phyloP scores from a whole-genome alignment of 2,888 invertebrate genomes.

The Epirrhoe alternata region DNA sequence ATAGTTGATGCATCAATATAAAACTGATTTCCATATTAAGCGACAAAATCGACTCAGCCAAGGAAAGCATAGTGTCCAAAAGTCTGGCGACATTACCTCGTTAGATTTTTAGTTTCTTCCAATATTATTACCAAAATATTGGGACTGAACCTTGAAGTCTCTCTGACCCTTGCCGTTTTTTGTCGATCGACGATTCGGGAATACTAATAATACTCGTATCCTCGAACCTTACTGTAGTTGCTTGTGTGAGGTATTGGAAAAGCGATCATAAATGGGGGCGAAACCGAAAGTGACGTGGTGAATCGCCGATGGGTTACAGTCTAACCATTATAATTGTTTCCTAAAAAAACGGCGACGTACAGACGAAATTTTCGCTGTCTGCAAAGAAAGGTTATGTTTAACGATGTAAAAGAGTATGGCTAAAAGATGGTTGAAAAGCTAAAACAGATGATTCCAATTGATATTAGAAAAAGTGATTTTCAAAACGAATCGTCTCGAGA shows the following conservation, averaged over 20 bases:
- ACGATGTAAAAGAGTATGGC: too few relatives aligned
- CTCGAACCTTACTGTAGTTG: constrained; percentile 3
- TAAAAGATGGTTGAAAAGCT: not conserved
- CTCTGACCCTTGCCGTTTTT: constrained; percentile 19
- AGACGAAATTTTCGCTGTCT: not conserved
- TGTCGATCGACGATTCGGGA: constrained; percentile 28
- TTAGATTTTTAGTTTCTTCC: not conserved
- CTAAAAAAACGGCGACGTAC: not conserved
- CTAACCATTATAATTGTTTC: not conserved
- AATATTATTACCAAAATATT: not conserved
- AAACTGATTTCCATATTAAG: too few relatives aligned
- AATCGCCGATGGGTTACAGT: constrained; percentile 24
- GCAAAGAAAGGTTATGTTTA: too few relatives aligned
- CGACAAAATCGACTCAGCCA: too few relatives aligned
- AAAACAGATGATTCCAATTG: not conserved
- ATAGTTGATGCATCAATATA: too few relatives aligned
- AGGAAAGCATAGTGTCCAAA: not conserved
- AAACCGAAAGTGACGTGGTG: constrained; percentile 34
- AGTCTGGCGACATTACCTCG: not conserved
- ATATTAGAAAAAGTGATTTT: not conserved
- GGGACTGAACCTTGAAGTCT: not conserved
- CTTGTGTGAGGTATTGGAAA: constrained; percentile 31
- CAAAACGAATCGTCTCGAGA: constrained; percentile 10
- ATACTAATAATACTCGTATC: constrained; percentile 38
- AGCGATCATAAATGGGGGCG: constrained; percentile 36